These are phyloP conservation scores for Alca torda DNA, from an alignment of 2,797 vertebrate species.

Conservation along the genomic window DNA sequence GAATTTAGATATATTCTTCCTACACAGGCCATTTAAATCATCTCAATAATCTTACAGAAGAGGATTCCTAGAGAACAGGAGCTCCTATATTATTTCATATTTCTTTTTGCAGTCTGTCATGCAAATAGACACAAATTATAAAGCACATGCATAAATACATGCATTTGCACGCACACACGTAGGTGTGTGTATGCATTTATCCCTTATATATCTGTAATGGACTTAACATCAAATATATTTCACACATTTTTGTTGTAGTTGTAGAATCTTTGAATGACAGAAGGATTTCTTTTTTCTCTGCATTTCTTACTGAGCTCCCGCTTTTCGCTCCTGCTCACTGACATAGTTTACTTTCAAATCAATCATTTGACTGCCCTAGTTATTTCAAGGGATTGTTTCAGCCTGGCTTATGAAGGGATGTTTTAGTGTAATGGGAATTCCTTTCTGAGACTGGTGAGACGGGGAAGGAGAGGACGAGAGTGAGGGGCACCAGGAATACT, in stretches of 20 bases:
- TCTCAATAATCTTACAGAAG: background rate
- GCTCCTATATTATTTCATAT: background rate
- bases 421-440: constrained; percentile 29
- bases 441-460: constrained; percentile 1
- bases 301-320: background rate
- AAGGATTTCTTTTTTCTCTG: background rate
- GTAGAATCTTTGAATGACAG: background rate
- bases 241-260: background rate
- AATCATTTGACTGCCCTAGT: background rate
- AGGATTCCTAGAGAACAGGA: background rate
- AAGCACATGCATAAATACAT: background rate
- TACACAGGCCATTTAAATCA: background rate
- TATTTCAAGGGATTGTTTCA: constrained; percentile 50
- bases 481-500: constrained; percentile 2
- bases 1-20: background rate
- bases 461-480: background rate
- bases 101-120: background rate
- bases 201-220: background rate
- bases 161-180: background rate
- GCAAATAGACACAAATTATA: background rate
- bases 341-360: constrained; percentile 18
- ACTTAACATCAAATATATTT: background rate
- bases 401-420: background rate
- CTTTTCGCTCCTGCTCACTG: background rate
- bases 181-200: background rate